Evolutionary conservation across 2,797 vertebrate genomes (phyloP), one percentile per base, ranked within the genome.

Genomic region (Gadopsis marmoratus): DNA sequence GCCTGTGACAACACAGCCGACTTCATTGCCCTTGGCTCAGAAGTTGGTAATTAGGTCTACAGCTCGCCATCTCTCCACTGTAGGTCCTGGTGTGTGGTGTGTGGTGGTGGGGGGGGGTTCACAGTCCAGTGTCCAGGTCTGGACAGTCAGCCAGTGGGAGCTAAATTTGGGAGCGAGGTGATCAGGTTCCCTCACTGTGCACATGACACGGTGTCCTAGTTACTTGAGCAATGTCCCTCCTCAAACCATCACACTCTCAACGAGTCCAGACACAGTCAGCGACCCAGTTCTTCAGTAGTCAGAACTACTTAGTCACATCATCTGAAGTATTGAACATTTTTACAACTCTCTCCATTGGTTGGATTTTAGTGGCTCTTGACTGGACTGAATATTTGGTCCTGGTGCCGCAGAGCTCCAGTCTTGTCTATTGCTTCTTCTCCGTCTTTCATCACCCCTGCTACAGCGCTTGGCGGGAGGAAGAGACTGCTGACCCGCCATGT

Each of bases 401-500:
- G 31, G 50, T 78, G 37, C 48, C 61, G 71, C 21, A 72, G 72
- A 61, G 45, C 73, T 71, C 39, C 66, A n/a, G 31, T 85, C 61
- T 37, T 12, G 2, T 54, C 48, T 29, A 6, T 55, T 61, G 64
- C 64, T 63, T 79, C 41, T 47, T 3, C 45, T 31, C 61, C 16
- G 55, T 67, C 74, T 35, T 53, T 76, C n/a, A 10, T 56, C 51
- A 35, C 53, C 76, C 23, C 75, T 74, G 61, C 79, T 74, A 48
- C 74, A 83, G 83, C 67, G 10, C 68, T 48, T 50, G 79, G 89
- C 77, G 56, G 92, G 90, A 91, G 86, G 74, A 91, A 79, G 63
- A 81, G 73, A 35, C 88, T 14, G 73, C 89, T 87, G 86, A 91
- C 83, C 92, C 76, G 82, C 92, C 7, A 99, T 99, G 98, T 99